Conservation (phyloP, 2,888 invertebrate species). For the Chloroclystis v-ata region DNA sequence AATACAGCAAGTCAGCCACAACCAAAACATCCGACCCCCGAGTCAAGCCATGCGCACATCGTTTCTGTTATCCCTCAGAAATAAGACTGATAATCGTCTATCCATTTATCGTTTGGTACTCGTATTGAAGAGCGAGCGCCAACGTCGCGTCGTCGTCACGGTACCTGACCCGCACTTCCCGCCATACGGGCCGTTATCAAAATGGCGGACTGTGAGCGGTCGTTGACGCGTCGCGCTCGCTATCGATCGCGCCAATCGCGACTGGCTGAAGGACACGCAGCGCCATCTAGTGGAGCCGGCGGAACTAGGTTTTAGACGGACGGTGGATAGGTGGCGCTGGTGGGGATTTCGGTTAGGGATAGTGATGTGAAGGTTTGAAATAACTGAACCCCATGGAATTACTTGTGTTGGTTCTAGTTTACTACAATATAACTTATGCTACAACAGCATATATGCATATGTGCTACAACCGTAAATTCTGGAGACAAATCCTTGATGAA, state of each 20-base stretch:
- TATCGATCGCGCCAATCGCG: constrained; percentile 44
- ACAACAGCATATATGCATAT: too few relatives aligned
- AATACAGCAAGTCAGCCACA: too few relatives aligned
- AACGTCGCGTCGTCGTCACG: constrained; percentile 30
- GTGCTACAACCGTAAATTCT: too few relatives aligned
- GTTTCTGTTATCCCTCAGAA: too few relatives aligned
- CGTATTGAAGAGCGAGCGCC: too few relatives aligned
- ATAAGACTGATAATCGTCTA: too few relatives aligned
- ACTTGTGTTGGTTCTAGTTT: too few relatives aligned
- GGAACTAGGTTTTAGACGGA: constrained; percentile 10
- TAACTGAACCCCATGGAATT: not conserved
- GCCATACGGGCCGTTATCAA: constrained; percentile 64
- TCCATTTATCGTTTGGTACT: too few relatives aligned
- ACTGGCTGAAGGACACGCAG: constrained; percentile 34
- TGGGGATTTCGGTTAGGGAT: not conserved
- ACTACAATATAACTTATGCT: too few relatives aligned
- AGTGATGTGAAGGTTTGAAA: not conserved
- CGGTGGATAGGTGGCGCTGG: constrained; percentile 45
- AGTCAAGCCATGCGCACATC: too few relatives aligned
- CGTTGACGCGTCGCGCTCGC: constrained; percentile 62
- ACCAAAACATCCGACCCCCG: too few relatives aligned
- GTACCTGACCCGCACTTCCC: constrained; percentile 25
- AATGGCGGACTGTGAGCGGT: constrained; percentile 64
- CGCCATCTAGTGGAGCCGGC: constrained; percentile 48
- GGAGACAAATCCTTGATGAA: too few relatives aligned